Percentiles rank a stretch among this genome's conserved stretches.
phyloP scores from a whole-genome alignment of 2,797 vertebrate genomes.

The Luscinia megarhynchos region DNA sequence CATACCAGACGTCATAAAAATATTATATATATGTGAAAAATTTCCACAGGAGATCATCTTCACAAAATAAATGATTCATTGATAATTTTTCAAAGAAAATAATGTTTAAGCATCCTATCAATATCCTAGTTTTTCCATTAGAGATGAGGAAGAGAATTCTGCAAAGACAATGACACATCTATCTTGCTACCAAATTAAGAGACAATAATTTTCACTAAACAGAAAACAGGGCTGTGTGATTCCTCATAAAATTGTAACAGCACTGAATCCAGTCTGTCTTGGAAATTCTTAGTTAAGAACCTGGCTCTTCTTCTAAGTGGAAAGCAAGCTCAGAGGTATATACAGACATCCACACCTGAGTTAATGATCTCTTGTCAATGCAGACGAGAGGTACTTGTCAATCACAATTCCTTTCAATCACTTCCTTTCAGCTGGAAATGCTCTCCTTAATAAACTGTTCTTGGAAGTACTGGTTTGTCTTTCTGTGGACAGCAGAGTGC shows the following conservation, averaged over 20 bases:
- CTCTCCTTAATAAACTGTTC: background rate
- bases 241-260: background rate
- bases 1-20: background rate
- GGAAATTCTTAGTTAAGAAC: background rate
- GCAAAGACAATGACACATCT: background rate
- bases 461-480: background rate
- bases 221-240: background rate
- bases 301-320: background rate
- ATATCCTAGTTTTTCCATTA: conserved; percentile 17
- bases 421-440: background rate
- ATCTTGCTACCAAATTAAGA: background rate
- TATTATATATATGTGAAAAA: conserved; percentile 19
- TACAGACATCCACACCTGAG: background rate
- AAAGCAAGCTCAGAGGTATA: background rate
- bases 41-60: background rate
- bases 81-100: conserved; percentile 41
- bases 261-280: background rate
- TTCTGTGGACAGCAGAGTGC: background rate
- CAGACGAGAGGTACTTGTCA: background rate
- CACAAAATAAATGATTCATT: background rate
- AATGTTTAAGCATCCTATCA: background rate
- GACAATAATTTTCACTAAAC: conserved; percentile 45
- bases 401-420: background rate
- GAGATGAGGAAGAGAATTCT: background rate
- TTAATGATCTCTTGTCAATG: background rate